These are phyloP conservation scores for Salarias fasciatus DNA, from an alignment of 2,797 vertebrate genomes.

Conservation along the genomic window DNA sequence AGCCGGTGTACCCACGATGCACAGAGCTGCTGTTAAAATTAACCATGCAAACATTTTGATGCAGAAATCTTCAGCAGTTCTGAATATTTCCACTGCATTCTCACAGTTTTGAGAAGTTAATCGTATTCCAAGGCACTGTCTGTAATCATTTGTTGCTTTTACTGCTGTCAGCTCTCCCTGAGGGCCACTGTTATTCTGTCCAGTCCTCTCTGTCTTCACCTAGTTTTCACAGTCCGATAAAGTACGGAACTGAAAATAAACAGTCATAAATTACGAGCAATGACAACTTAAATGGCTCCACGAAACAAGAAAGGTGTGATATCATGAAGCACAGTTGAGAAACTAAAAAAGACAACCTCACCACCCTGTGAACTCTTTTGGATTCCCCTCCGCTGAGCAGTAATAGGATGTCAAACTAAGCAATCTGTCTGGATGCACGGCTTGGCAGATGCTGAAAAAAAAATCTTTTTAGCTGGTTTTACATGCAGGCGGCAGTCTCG, in stretches of 20 bases:
- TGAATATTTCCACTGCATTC: slow-evolving; percentile 6
- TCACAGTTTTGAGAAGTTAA: slow-evolving; percentile 13
- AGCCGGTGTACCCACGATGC: slow-evolving; percentile 2
- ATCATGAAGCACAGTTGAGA: slow-evolving; percentile 20
- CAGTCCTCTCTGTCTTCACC: slow-evolving; percentile 23
- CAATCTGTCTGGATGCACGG: slow-evolving; percentile 62
- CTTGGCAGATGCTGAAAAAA: slow-evolving; percentile 50
- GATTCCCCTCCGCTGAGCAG: slow-evolving; percentile 39
- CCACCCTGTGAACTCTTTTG: slow-evolving; percentile 42
- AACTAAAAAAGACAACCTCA: slow-evolving; percentile 36
- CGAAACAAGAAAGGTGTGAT: slow-evolving; percentile 23
- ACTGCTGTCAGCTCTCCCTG: slow-evolving; percentile 50
- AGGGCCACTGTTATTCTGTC: slow-evolving; percentile 41
- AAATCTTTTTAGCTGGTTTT: slow-evolving; percentile 40
- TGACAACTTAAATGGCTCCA: slow-evolving; percentile 1
- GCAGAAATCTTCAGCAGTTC: slow-evolving; percentile 2
- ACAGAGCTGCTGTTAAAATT: slow-evolving; percentile 18
- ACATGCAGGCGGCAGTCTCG: slow-evolving; percentile 30
- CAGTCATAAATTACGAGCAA: slow-evolving; percentile 19
- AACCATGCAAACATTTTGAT: slow-evolving; percentile 13
- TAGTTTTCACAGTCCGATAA: slow-evolving; percentile 29
- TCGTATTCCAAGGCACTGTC: slow-evolving; percentile 13
- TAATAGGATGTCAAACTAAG: slow-evolving; percentile 64
- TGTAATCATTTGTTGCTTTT: slow-evolving; percentile 52
- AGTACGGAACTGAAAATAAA: slow-evolving; percentile 23